These are phyloP conservation scores for Mamestra configurata DNA, from an alignment of 1,140 invertebrate genomes.

Conservation along the genomic window DNA sequence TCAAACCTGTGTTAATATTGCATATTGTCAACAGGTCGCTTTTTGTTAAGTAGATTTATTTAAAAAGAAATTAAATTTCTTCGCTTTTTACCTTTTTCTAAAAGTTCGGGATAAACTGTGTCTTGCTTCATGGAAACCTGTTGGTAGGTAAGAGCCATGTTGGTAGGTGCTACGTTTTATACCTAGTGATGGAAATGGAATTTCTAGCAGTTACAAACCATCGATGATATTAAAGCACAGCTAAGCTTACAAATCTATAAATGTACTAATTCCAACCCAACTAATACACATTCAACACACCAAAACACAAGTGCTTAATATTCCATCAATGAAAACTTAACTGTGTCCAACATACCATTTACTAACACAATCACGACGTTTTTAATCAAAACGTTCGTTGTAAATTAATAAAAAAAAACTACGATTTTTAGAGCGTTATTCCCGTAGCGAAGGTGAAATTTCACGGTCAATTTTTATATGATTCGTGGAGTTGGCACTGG, in stretches of 20 bases:
- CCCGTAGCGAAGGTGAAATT: constrained; percentile 77
- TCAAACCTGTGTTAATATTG: not conserved
- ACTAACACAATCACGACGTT: constrained; percentile 17
- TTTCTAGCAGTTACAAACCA: too few relatives aligned
- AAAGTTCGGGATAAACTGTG: too few relatives aligned
- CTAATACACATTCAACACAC: not conserved
- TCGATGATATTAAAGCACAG: too few relatives aligned
- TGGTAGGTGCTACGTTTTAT: too few relatives aligned
- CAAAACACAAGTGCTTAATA: constrained; percentile 13
- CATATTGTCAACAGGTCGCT: not conserved
- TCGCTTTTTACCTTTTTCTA: too few relatives aligned
- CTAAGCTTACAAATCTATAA: too few relatives aligned
- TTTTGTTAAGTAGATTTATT: too few relatives aligned
- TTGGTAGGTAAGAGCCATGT: too few relatives aligned
- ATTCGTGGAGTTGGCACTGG: constrained; percentile 78
- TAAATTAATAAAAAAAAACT: constrained; percentile 66
- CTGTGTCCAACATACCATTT: constrained; percentile 51
- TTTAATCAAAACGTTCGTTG: constrained; percentile 60
- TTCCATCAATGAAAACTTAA: constrained; percentile 48
- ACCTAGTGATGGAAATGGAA: too few relatives aligned
- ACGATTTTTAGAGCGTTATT: constrained; percentile 60
- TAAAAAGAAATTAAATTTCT: too few relatives aligned
- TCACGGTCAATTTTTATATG: constrained; percentile 86
- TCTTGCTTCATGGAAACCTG: too few relatives aligned
- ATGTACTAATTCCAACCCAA: too few relatives aligned